Evolutionary conservation across 1,140 invertebrate species (phyloP), one percentile per base, ranked within the genome.

Genomic region (Littorina saxatilis): DNA sequence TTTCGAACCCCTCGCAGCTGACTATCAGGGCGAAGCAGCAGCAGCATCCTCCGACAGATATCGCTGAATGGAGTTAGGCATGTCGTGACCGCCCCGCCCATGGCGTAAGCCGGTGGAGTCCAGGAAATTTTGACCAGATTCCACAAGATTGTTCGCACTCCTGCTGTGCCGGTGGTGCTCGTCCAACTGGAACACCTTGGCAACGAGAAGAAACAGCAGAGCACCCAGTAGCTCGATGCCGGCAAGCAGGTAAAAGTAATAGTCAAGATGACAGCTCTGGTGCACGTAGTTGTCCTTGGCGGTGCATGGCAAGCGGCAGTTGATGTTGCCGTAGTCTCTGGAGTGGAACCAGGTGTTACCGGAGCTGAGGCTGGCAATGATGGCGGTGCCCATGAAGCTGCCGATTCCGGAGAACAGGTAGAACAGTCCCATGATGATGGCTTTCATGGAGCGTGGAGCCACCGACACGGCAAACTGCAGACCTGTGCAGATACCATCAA

Each of bases 391-490:
- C 20, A 93, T 79, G 35, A 94, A 91, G 81, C 93, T 93, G 37
- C 93, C 93, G 23, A 93, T 80, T 9, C 94, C 94, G 50, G 93
- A 93, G 78, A 92, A 92, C 20, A 93, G 91, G 80, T 92, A 94
- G 85, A 93, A 94, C 29, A 94, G 82, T 2, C 92, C 91, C 92
- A 94, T 94, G n/a, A 94, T 93, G 73, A 94, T 90, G 9, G 92
- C 93, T 84, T 94, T 93, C 90, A 94, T 93, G 5, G 93, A 92
- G 20, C 88, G 88, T 7, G 94, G 94, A 11, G 94, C 92, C 74
- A 92, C 90, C 40, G 92, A 92, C 83, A 93, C 93, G 3, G 94
- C 93, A 88, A 94, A 93, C 86, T 94, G 94, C 66, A 94, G 86
- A 80, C 93, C 93, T 93, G 85, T 47, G 43, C 43, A 47, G 17